Conservation (phyloP, 2,113 vertebrate species). For the Tachuris rubrigastra region DNA sequence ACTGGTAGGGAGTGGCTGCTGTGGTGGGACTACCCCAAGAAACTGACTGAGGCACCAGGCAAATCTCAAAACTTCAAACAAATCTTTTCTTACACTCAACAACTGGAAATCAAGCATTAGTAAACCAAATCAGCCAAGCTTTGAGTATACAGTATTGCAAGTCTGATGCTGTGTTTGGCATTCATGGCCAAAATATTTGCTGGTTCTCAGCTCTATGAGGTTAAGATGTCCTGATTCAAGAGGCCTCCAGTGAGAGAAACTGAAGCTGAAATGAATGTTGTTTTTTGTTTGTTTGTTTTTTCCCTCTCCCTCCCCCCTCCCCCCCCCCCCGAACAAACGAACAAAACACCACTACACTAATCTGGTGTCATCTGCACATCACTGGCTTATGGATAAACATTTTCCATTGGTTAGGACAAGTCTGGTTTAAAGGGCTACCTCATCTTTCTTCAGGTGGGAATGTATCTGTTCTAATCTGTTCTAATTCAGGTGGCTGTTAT, state of each 20-base stretch:
- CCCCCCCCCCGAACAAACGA: too few species aligned
- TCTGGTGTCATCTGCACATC: background rate
- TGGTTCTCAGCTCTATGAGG: background rate
- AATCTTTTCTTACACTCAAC: background rate
- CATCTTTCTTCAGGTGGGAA: background rate
- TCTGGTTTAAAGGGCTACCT: background rate
- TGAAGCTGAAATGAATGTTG: background rate
- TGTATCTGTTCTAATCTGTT: background rate
- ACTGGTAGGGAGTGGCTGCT: background rate
- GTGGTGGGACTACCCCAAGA: background rate
- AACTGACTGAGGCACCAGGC: background rate
- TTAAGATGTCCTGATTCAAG: background rate
- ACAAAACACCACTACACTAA: background rate
- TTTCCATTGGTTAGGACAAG: background rate
- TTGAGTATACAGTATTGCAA: background rate
- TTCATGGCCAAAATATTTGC: background rate
- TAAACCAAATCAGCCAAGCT: background rate
- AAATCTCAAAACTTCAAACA: background rate
- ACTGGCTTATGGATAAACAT: background rate
- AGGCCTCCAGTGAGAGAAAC: background rate
- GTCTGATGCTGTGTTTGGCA: background rate
- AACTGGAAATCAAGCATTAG: background rate
- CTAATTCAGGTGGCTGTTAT: background rate
- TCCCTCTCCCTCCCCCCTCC: too few species aligned
- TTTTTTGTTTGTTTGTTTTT: background rate